Evolutionary conservation across 2,888 invertebrate genomes (phyloP).

Genomic region (Euplagia quadripunctaria): DNA sequence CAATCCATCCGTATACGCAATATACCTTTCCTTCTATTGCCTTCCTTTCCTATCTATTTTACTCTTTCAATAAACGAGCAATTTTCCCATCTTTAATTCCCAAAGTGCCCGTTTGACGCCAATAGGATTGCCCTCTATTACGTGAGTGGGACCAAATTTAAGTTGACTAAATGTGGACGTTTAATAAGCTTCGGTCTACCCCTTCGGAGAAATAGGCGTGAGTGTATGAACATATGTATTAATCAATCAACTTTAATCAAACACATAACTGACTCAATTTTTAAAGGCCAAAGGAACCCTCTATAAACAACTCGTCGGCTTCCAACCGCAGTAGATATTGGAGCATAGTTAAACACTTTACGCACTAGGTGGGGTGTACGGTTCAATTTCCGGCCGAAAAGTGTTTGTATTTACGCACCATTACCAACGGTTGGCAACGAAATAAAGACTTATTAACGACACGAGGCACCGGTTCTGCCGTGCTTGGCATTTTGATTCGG

Average conservation of each 20-base stretch:
- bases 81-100: no score
- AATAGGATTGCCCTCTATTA: no score
- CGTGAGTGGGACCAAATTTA: no score
- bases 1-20: no score
- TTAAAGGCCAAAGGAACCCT: conserved; percentile 11
- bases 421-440: conserved; percentile 58
- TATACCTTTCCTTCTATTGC: no score
- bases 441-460: conserved; percentile 57
- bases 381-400: conserved; percentile 64
- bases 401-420: conserved; percentile 64
- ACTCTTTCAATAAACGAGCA: no score
- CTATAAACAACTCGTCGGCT: conserved; percentile 8
- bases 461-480: conserved; percentile 36
- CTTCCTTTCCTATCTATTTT: no score
- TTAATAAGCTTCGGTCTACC: no score
- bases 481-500: conserved; percentile 40
- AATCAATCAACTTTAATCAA: neutral
- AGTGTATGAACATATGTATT: no score
- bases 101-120: no score
- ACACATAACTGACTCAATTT: conserved; percentile 8
- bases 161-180: no score
- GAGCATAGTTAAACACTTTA: conserved; percentile 29
- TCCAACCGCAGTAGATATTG: conserved; percentile 8
- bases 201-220: no score
- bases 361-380: conserved; percentile 50